These are phyloP conservation scores for Trachymyrmex cornetzi DNA, from an alignment of 1,140 invertebrate species.

Conservation along the genomic window DNA sequence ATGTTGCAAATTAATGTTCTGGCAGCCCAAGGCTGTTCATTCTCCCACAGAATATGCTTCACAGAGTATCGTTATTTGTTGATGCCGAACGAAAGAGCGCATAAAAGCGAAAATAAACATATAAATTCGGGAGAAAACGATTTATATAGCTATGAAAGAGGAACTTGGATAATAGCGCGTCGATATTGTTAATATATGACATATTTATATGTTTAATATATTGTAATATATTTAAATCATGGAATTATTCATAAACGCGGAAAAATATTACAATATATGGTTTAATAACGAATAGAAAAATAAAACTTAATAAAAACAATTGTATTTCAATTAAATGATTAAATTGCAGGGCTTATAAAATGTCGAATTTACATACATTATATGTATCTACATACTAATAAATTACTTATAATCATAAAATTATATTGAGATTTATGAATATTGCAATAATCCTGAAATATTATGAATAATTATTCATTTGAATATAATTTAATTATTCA, in stretches of 20 bases:
- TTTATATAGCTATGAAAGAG: neutral
- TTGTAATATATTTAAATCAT: neutral
- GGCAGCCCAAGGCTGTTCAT: slow-evolving; percentile 17
- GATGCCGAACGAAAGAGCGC: neutral
- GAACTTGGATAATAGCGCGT: neutral
- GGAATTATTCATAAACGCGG: neutral
- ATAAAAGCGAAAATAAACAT: slow-evolving; percentile 14
- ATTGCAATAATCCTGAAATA: neutral
- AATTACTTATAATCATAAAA: neutral
- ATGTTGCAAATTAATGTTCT: slow-evolving; percentile 50
- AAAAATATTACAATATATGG: slow-evolving; percentile 1
- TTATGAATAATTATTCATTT: slow-evolving; percentile 10
- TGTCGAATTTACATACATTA: neutral
- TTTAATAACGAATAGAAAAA: neutral
- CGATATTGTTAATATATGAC: neutral
- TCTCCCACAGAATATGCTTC: slow-evolving; percentile 13
- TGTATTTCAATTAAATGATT: neutral
- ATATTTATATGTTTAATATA: neutral
- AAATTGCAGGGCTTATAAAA: neutral
- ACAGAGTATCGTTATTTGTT: slow-evolving; percentile 9
- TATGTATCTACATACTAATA: neutral
- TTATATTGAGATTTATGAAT: neutral
- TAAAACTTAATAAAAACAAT: neutral
- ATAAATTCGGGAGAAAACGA: slow-evolving; percentile 25
- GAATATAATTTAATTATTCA: slow-evolving; percentile 5